A percentile compares a stretch with the other conserved stretches of the same genome.
These are phyloP conservation scores for Neodon shergylaensis DNA, from an alignment of 2,113 vertebrate species.

Conservation along the genomic window DNA sequence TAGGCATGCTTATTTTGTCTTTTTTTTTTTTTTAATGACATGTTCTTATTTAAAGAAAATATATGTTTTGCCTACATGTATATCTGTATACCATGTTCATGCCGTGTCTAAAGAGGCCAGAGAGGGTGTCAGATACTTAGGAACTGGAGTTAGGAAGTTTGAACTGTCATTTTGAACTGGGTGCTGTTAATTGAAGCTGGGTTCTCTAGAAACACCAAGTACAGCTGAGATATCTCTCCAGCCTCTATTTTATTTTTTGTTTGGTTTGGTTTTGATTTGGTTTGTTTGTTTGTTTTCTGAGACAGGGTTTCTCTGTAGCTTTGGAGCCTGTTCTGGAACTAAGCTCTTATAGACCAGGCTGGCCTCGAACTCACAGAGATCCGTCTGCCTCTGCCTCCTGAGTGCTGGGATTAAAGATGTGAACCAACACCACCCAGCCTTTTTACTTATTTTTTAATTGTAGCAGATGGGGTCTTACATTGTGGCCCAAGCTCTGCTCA, in stretches of 20 bases:
- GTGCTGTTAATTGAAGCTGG: neutral
- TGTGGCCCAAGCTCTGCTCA: neutral
- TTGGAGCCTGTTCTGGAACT: too few species aligned
- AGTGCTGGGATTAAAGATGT: too few species aligned
- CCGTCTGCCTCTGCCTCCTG: too few species aligned
- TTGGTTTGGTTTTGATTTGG: too few species aligned
- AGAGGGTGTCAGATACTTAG: neutral
- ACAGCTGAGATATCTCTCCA: neutral
- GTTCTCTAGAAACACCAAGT: neutral
- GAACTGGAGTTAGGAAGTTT: neutral
- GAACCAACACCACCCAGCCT: too few species aligned
- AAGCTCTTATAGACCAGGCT: too few species aligned
- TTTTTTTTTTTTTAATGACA: neutral
- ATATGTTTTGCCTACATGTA: neutral
- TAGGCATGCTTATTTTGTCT: slow-evolving; percentile 73
- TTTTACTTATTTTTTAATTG: neutral
- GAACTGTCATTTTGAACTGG: neutral
- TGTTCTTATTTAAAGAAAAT: neutral
- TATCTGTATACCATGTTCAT: neutral
- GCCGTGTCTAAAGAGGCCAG: neutral
- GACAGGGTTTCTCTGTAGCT: too few species aligned
- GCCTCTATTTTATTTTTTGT: neutral
- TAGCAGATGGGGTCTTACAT: neutral
- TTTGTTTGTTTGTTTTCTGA: too few species aligned
- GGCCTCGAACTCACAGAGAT: too few species aligned